phyloP scores from a whole-genome alignment of 2,797 vertebrate species.

The Siniperca undulata region DNA sequence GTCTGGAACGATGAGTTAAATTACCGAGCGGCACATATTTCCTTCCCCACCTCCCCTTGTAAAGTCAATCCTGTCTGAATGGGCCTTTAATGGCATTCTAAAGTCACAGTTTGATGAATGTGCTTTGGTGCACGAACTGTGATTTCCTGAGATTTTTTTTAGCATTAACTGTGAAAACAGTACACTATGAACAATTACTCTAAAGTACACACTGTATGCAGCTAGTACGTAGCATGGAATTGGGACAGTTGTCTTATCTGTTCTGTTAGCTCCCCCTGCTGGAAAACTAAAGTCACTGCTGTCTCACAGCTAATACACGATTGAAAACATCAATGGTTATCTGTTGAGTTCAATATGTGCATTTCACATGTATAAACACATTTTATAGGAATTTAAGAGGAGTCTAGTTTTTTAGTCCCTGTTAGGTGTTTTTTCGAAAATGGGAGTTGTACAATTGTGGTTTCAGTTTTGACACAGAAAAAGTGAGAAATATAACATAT shows the following conservation, averaged over 20 bases:
- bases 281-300: background rate
- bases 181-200: background rate
- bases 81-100: too few relatives aligned
- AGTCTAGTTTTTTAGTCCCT: too few relatives aligned
- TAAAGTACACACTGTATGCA: background rate
- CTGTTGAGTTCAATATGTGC: background rate
- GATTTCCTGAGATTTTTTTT: too few relatives aligned
- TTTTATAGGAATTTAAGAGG: too few relatives aligned
- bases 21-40: background rate
- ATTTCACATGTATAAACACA: background rate
- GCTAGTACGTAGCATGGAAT: background rate
- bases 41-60: too few relatives aligned
- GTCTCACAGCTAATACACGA: background rate
- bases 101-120: too few relatives aligned
- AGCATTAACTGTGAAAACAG: background rate
- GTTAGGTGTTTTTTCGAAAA: too few relatives aligned
- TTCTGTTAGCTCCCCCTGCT: conserved; percentile 13
- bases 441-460: too few relatives aligned
- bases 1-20: background rate
- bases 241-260: background rate
- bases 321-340: background rate
- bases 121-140: too few relatives aligned
- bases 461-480: too few relatives aligned
- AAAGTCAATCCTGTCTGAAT: too few relatives aligned
- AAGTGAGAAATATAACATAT: too few relatives aligned